These are phyloP conservation scores for Gymnothorax reevesii DNA, from an alignment of 2,797 vertebrate genomes.

Conservation along the genomic window DNA sequence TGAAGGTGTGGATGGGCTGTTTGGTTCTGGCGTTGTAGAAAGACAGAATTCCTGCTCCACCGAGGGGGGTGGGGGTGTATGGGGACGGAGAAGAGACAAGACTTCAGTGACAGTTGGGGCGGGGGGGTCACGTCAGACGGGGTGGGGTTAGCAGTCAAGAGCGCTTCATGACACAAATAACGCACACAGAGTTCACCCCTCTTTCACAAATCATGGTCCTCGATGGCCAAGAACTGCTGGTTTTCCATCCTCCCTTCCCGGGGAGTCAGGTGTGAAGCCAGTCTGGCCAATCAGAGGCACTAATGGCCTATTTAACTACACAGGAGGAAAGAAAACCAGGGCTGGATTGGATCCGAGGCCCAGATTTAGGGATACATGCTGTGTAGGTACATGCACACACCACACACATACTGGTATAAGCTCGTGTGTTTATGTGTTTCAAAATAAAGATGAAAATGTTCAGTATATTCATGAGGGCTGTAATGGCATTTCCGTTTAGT, in stretches of 20 bases:
- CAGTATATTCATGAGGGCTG: neutral
- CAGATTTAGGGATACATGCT: neutral
- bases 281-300: no score
- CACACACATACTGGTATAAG: neutral
- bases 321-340: no score
- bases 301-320: no score
- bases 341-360: no score
- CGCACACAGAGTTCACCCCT: neutral
- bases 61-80: neutral
- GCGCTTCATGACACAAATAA: slow-evolving; percentile 4
- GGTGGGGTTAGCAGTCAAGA: neutral
- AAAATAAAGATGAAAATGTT: neutral
- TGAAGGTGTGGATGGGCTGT: slow-evolving; percentile 89
- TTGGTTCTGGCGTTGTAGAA: slow-evolving; percentile 91
- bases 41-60: slow-evolving; percentile 77
- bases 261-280: no score
- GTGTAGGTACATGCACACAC: neutral
- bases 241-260: no score
- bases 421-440: neutral
- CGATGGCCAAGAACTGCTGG: no score
- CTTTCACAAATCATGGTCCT: no score
- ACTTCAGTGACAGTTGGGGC: neutral
- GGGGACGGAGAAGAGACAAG: neutral
- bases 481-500: neutral
- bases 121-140: neutral